Evolutionary conservation across 2,888 invertebrate species (phyloP), one percentile per base, ranked within the genome.

Genomic region (Cheilosia pagana): DNA sequence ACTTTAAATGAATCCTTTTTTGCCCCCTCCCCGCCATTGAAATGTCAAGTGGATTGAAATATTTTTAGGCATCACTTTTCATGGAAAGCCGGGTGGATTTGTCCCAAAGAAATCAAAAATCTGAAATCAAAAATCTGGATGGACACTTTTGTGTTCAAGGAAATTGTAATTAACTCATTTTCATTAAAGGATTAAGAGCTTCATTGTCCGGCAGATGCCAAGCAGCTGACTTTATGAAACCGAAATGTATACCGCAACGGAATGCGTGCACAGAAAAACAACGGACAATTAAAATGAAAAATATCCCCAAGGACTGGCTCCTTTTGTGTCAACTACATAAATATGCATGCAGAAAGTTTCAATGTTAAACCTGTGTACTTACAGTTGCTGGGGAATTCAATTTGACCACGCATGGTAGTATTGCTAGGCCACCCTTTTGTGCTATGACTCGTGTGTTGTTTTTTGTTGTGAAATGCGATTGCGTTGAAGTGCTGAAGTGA

Each of bases 301-400:
- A 62, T 62, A 52, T 43, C 72, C 62, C 28, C 1, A 43, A 45
- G 72, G 50, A n/a, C 39, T 52, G 50, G 59, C 59, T 23, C 55
- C 70, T 59, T 59, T 70, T 70, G 5, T 57, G 43, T 53, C 28
- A 68, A 31, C 28, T 25, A 28, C 16, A 52, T 21, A 39, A 12
- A 35, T 19, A 6, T 45, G 0, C n/a, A n/a, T 14, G 3, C 6
- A 31, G 31, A 48, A 8, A 35, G 12, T 1, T 43, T 14, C 19
- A 45, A 45, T 16, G 19, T 14, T 8, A 53, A 3, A 31, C 21
- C n/a, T 16, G 31, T 12, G 21, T 87, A 87, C 91, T 89, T 90
- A 92, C 92, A 87, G 92, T 92, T 39, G 91, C 92, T 63, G 92
- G 91, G 23, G 92, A 92, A 87, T 91, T 92, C 21, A 91, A 88